Conservation (phyloP, 2,797 vertebrate genomes). For the Acipenser transmontanus region DNA sequence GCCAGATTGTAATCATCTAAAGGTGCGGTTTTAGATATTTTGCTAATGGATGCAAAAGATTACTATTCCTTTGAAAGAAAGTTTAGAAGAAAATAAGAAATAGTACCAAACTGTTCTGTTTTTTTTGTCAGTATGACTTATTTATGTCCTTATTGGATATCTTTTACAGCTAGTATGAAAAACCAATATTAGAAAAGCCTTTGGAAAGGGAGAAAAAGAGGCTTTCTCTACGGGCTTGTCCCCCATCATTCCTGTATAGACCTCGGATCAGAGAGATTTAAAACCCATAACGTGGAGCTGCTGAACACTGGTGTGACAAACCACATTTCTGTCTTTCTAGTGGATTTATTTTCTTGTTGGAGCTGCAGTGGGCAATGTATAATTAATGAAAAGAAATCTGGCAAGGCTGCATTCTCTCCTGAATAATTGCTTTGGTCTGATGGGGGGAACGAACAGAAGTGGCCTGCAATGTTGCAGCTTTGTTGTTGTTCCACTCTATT, state of each 20-base stretch:
- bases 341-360: slow-evolving; percentile 67
- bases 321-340: slow-evolving; percentile 70
- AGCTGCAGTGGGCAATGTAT: slow-evolving; percentile 57
- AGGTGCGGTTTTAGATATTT: not conserved
- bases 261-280: slow-evolving; percentile 58
- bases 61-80: too few species aligned
- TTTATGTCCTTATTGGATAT: slow-evolving; percentile 5
- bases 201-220: slow-evolving; percentile 1
- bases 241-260: slow-evolving; percentile 18
- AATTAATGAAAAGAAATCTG: slow-evolving; percentile 61
- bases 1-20: not conserved
- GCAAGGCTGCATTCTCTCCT: slow-evolving; percentile 66
- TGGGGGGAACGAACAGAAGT: slow-evolving; percentile 65
- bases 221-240: not conserved
- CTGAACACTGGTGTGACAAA: slow-evolving; percentile 63
- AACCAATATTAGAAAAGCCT: slow-evolving; percentile 16
- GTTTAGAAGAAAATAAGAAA: too few species aligned
- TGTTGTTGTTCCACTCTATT: slow-evolving; percentile 75
- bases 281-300: slow-evolving; percentile 36
- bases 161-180: slow-evolving; percentile 5
- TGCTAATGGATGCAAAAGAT: too few species aligned
- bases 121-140: not conserved
- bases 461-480: slow-evolving; percentile 74
- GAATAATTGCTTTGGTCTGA: slow-evolving; percentile 73
- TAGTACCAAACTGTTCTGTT: too few species aligned